A percentile compares a stretch with the other conserved stretches of the same genome.
phyloP scores from a whole-genome alignment of 2,113 vertebrate genomes.

The Tragelaphus scriptus region DNA sequence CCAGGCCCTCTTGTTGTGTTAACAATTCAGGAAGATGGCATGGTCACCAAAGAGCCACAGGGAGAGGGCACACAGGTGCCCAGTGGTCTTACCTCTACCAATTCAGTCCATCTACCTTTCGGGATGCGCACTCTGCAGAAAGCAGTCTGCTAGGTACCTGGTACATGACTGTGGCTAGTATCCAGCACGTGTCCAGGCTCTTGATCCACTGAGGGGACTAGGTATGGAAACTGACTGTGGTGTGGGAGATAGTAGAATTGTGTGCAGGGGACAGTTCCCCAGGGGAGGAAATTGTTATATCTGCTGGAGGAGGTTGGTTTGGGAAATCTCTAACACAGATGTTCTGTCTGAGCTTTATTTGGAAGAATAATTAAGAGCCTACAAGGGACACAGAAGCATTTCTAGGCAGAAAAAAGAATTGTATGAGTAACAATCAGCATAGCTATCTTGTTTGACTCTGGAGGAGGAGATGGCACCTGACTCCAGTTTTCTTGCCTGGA shows the following conservation, averaged over 20 bases:
- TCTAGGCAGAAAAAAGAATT: background rate
- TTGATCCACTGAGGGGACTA: background rate
- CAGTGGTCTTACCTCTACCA: background rate
- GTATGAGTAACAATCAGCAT: background rate
- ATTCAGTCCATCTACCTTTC: background rate
- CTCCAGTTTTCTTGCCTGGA: background rate
- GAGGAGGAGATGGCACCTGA: background rate
- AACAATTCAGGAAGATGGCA: background rate
- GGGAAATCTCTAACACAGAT: background rate
- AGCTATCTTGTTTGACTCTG: background rate
- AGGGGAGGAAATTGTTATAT: background rate
- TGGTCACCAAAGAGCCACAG: background rate
- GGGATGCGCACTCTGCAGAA: background rate
- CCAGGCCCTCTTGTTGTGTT: background rate
- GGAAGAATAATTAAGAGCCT: background rate
- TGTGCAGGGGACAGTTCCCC: background rate
- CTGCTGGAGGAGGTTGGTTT: background rate
- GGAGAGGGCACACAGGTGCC: background rate
- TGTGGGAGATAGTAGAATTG: background rate
- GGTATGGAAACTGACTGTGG: background rate
- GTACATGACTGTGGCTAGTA: background rate
- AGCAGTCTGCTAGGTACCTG: background rate
- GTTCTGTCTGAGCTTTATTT: background rate
- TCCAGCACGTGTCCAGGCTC: background rate
- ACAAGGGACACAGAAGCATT: background rate